Conservation (phyloP, 2,888 invertebrate species). For the Himalopsyche anomala region DNA sequence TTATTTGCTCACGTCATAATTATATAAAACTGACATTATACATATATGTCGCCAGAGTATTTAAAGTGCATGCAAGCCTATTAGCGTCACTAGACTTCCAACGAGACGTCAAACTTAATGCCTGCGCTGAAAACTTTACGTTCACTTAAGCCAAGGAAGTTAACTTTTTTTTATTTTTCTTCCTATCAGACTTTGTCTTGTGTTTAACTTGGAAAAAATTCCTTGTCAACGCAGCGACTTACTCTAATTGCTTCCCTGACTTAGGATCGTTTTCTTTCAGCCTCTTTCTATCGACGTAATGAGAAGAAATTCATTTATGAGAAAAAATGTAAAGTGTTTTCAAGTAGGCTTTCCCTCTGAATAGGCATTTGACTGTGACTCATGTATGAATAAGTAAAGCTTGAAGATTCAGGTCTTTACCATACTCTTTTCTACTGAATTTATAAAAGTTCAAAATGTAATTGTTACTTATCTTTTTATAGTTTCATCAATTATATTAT, state of each 20-base stretch:
- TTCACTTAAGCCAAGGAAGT: background rate
- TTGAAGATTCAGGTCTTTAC: background rate
- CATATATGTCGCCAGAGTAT: no score
- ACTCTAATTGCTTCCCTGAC: conserved; percentile 56
- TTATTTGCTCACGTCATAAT: no score
- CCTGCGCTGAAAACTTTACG: conserved; percentile 20
- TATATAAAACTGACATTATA: no score
- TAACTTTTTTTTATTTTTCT: background rate
- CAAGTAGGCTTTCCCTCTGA: conserved; percentile 48
- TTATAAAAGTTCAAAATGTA: no score
- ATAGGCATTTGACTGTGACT: conserved; percentile 43
- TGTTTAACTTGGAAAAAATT: conserved; percentile 60
- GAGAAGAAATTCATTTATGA: conserved; percentile 42
- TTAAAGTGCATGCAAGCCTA: conserved; percentile 16
- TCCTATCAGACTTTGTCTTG: conserved; percentile 26
- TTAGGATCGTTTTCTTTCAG: conserved; percentile 50
- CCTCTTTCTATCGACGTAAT: conserved; percentile 7
- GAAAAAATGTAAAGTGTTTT: background rate
- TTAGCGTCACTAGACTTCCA: background rate
- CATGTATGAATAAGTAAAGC: background rate
- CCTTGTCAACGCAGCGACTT: conserved; percentile 54
- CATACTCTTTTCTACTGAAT: no score
- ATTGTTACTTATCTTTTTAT: no score
- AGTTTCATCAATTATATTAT: no score
- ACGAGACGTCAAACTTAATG: conserved; percentile 9